Evolutionary conservation across 2,113 vertebrate species (phyloP).

Genomic region (Pandion haliaetus): DNA sequence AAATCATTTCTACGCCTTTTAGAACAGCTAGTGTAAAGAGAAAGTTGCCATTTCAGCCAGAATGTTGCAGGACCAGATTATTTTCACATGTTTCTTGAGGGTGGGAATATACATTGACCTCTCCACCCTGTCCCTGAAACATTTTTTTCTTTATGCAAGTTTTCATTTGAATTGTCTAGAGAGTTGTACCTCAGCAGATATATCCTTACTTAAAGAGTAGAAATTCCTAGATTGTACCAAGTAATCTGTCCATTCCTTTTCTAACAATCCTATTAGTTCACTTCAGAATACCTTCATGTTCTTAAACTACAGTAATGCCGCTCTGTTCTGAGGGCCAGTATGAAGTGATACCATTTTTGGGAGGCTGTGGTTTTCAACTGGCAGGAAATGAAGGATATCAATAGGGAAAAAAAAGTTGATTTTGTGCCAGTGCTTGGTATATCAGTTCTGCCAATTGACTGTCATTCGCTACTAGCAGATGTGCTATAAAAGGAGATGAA

Average conservation of each 20-base stretch:
- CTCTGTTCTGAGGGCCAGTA: background rate
- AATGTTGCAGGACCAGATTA: background rate
- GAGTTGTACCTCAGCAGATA: background rate
- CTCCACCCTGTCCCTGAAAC: background rate
- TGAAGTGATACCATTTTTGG: background rate
- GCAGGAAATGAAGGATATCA: slow-evolving; percentile 22
- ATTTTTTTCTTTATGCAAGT: background rate
- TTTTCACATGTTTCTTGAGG: background rate
- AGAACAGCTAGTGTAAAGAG: background rate
- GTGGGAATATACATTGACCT: background rate
- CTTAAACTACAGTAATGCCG: background rate
- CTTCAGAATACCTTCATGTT: background rate
- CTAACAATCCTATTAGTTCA: slow-evolving; percentile 12
- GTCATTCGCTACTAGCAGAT: slow-evolving; percentile 42
- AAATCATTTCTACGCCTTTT: background rate
- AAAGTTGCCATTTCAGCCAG: background rate
- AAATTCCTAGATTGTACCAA: background rate
- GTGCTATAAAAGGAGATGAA: slow-evolving; percentile 35
- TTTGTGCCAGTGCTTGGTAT: background rate
- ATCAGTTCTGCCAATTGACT: slow-evolving; percentile 25
- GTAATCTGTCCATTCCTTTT: background rate
- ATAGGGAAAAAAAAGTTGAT: background rate
- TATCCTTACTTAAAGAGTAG: background rate
- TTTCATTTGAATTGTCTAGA: background rate
- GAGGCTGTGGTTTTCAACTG: background rate